Percentiles rank a stretch among this genome's conserved stretches.
These are phyloP conservation scores for Alauda arvensis DNA, from an alignment of 2,797 vertebrate species.

Conservation along the genomic window DNA sequence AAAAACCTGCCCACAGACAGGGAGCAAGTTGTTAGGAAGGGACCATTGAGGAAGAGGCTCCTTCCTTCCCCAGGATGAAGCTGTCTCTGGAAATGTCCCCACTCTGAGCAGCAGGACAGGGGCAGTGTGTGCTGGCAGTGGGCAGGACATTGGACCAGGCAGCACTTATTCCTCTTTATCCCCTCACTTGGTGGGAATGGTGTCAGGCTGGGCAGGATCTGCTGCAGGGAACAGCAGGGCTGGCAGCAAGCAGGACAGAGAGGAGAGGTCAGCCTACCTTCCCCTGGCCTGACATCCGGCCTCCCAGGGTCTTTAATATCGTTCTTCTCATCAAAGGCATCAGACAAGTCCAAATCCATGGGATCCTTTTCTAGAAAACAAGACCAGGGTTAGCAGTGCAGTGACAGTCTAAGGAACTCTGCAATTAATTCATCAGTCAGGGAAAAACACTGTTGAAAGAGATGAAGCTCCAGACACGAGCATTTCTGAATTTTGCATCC, in stretches of 20 bases:
- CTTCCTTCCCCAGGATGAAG: not conserved
- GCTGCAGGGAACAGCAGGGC: rapidly evolving
- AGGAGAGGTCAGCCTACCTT: conserved; percentile 41
- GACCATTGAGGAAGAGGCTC: not conserved
- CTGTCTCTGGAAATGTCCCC: not conserved
- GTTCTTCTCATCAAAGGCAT: conserved; percentile 81
- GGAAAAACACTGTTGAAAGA: not conserved
- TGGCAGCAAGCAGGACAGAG: not conserved
- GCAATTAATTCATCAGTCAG: not conserved
- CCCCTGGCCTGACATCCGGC: not conserved
- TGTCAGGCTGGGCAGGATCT: not conserved
- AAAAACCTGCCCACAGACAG: not conserved
- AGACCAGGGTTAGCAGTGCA: not conserved
- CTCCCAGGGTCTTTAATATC: conserved; percentile 68
- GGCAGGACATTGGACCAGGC: rapidly evolving
- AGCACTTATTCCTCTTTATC: not conserved
- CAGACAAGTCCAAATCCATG: conserved; percentile 75
- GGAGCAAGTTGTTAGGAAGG: not conserved
- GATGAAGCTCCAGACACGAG: not conserved
- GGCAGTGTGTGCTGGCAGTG: rapidly evolving
- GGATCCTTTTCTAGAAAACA: conserved; percentile 43
- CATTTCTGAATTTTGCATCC: not conserved
- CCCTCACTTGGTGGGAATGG: rapidly evolving
- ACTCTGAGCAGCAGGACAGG: not conserved
- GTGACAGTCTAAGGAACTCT: not conserved